Percentiles rank a stretch among this genome's conserved stretches.
Conservation (phyloP, 2,113 vertebrate species). For the Nettapus auritus region DNA sequence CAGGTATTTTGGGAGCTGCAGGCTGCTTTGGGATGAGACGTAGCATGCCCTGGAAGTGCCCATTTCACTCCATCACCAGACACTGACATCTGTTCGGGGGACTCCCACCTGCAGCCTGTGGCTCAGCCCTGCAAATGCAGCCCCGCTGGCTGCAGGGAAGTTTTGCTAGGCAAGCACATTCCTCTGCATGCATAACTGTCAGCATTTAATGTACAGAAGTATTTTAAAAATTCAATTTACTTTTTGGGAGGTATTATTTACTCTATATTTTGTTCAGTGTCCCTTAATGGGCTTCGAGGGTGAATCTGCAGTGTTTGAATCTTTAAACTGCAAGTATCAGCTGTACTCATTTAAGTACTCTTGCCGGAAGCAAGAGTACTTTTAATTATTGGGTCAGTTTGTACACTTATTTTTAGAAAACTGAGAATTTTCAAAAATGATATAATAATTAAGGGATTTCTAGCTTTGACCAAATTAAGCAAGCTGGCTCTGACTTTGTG, state of each 20-base stretch:
- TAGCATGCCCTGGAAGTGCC: background rate
- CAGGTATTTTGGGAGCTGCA: background rate
- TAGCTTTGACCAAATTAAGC: background rate
- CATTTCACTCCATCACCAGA: accelerated
- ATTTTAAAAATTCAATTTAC: background rate
- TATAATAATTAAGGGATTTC: background rate
- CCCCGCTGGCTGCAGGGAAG: background rate
- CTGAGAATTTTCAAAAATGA: background rate
- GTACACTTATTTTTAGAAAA: background rate
- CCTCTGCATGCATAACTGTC: background rate
- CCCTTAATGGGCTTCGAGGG: background rate
- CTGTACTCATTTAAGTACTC: background rate
- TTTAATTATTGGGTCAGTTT: background rate
- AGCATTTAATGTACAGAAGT: background rate
- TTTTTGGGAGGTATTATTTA: background rate
- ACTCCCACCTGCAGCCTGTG: background rate
- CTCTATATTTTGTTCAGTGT: background rate
- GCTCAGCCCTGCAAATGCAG: background rate
- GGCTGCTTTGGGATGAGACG: background rate
- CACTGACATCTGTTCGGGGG: accelerated
- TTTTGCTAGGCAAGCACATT: background rate
- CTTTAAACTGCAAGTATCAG: background rate
- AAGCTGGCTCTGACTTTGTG: background rate
- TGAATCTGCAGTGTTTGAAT: background rate
- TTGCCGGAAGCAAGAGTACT: background rate